These are phyloP conservation scores for Gnathonemus echidnorhynchus DNA, from an alignment of 2,113 vertebrate species.

Conservation along the genomic window DNA sequence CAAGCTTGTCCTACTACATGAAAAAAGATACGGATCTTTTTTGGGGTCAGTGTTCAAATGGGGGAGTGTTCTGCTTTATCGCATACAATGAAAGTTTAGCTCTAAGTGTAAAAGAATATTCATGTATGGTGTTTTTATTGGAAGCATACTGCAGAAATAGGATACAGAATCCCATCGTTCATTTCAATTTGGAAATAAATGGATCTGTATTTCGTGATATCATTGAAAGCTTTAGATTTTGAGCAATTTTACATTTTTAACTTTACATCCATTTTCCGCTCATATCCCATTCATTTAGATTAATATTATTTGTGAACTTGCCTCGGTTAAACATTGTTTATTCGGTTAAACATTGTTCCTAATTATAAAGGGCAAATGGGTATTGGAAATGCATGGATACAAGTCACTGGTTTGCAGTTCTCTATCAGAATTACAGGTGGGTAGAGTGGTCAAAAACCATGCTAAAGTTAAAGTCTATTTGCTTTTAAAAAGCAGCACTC, in stretches of 20 bases:
- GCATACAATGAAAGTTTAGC: background rate
- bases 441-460: background rate
- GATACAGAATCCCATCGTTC: background rate
- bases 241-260: background rate
- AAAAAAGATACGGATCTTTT: background rate
- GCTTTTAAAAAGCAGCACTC: background rate
- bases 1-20: background rate
- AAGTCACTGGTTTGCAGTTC: background rate
- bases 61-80: background rate
- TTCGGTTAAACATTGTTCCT: too few relatives aligned
- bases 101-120: background rate
- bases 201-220: background rate
- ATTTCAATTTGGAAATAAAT: background rate
- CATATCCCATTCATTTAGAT: background rate
- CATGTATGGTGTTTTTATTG: background rate
- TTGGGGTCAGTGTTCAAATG: background rate
- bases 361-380: background rate
- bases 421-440: background rate
- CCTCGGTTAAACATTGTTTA: background rate
- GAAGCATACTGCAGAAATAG: background rate
- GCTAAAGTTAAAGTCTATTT: background rate
- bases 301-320: background rate
- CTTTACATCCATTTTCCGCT: background rate
- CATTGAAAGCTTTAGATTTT: background rate
- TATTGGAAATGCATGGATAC: background rate